Evolutionary conservation across 2,888 invertebrate genomes (phyloP).

Genomic region (Salticus scenicus): DNA sequence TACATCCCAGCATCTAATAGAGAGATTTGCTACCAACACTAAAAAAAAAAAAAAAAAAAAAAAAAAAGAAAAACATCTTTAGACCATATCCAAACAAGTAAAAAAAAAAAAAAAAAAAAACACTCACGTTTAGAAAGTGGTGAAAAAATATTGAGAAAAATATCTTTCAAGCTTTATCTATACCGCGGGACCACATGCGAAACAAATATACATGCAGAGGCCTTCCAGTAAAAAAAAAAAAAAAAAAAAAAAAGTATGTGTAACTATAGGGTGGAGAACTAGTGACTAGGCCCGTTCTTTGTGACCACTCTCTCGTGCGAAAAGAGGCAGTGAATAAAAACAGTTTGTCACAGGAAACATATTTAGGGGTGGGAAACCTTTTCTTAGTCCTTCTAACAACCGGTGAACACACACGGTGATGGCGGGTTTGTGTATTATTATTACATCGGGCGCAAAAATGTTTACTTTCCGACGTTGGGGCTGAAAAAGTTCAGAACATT

Average conservation of each 20-base stretch:
- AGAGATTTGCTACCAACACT: background rate
- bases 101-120: background rate
- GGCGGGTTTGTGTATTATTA: conserved; percentile 8
- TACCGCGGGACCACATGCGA: background rate
- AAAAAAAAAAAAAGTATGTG: background rate
- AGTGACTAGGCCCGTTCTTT: background rate
- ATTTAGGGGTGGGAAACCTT: background rate
- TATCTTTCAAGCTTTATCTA: background rate
- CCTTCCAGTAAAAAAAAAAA: background rate
- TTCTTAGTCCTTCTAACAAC: background rate
- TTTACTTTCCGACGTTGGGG: background rate
- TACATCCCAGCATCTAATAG: background rate
- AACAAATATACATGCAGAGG: background rate
- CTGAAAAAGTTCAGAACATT: background rate
- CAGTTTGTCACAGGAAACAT: conserved; percentile 7
- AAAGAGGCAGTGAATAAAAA: background rate
- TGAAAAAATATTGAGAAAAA: background rate
- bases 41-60: too few relatives aligned
- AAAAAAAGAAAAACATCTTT: background rate
- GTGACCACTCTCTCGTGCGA: conserved; percentile 1
- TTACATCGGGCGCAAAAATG: background rate
- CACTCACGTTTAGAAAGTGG: background rate
- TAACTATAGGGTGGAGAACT: conserved; percentile 2
- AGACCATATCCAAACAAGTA: background rate
- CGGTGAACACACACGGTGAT: conserved; percentile 1